Evolutionary conservation across 2,888 invertebrate species (phyloP).

Genomic region (Luperina nickerlii): DNA sequence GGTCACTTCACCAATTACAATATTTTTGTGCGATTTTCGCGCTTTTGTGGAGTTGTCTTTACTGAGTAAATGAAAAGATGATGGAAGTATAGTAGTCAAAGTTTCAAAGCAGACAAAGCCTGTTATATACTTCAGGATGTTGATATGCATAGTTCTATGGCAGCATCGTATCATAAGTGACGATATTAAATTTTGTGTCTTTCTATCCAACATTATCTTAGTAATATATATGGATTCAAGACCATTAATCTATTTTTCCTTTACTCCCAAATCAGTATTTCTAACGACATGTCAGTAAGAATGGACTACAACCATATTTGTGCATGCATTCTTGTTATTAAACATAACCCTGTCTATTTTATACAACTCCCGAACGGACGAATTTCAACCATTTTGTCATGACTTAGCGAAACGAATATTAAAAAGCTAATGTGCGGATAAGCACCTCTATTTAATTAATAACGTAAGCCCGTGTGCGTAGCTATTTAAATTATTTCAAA

Average conservation of each 20-base stretch:
- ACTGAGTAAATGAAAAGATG: slow-evolving; percentile 19
- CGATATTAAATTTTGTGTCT: not conserved
- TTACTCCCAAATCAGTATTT: not conserved
- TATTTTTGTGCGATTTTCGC: slow-evolving; percentile 2
- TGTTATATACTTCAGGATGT: not conserved
- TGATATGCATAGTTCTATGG: not conserved
- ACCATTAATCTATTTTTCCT: not conserved
- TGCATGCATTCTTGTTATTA: slow-evolving; percentile 58
- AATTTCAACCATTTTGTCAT: slow-evolving; percentile 63
- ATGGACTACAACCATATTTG: slow-evolving; percentile 42
- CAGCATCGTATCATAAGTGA: not conserved
- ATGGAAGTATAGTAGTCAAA: not conserved
- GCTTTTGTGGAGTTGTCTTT: not conserved
- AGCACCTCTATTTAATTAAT: slow-evolving; percentile 74
- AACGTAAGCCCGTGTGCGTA: slow-evolving; percentile 41
- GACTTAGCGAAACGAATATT: slow-evolving; percentile 70
- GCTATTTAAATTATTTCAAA: slow-evolving; percentile 39
- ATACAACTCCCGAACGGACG: slow-evolving; percentile 60
- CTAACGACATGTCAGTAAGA: slow-evolving; percentile 17
- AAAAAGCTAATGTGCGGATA: slow-evolving; percentile 69
- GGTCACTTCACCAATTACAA: not conserved
- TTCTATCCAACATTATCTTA: not conserved
- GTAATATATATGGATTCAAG: slow-evolving; percentile 16
- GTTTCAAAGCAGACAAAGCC: not conserved
- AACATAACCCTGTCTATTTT: slow-evolving; percentile 76